Percentiles rank a stretch among this genome's conserved stretches.
phyloP scores from a whole-genome alignment of 2,113 vertebrate species.

The Peromyscus maniculatus region DNA sequence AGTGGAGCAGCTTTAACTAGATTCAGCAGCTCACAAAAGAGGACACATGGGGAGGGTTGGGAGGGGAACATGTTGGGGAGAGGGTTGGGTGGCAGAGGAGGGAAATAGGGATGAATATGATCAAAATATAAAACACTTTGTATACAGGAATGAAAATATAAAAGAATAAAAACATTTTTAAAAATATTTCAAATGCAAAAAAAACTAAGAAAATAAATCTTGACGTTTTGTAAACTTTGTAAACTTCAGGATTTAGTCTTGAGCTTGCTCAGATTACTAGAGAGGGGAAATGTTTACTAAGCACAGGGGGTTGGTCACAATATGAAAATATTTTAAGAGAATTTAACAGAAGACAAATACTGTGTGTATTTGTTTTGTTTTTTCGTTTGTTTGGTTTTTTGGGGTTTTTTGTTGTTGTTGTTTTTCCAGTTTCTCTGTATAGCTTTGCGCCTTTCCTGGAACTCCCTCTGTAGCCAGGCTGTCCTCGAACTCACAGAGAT shows the following conservation, averaged over 20 bases:
- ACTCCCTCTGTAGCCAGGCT: too few relatives aligned
- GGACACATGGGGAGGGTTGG: neutral
- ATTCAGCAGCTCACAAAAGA: neutral
- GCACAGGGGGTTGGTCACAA: neutral
- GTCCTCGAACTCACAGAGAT: too few relatives aligned
- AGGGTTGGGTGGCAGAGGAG: neutral
- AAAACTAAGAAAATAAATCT: slow-evolving; percentile 36
- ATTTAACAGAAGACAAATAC: neutral
- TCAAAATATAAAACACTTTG: neutral
- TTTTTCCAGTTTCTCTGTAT: too few relatives aligned
- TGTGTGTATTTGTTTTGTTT: neutral
- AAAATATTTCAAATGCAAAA: neutral
- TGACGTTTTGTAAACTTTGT: neutral
- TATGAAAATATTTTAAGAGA: neutral
- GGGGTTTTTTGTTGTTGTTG: too few relatives aligned
- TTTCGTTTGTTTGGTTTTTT: too few relatives aligned
- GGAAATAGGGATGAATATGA: neutral
- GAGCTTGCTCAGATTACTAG: neutral
- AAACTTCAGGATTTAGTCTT: slow-evolving; percentile 27
- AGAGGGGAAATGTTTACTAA: slow-evolving; percentile 10
- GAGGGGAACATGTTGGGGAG: neutral
- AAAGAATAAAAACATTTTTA: neutral
- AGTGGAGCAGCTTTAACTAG: neutral
- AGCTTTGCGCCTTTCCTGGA: too few relatives aligned
- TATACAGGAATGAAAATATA: neutral